These are phyloP conservation scores for Hozukius guyotensis DNA, from an alignment of 2,797 vertebrate genomes.

Conservation along the genomic window DNA sequence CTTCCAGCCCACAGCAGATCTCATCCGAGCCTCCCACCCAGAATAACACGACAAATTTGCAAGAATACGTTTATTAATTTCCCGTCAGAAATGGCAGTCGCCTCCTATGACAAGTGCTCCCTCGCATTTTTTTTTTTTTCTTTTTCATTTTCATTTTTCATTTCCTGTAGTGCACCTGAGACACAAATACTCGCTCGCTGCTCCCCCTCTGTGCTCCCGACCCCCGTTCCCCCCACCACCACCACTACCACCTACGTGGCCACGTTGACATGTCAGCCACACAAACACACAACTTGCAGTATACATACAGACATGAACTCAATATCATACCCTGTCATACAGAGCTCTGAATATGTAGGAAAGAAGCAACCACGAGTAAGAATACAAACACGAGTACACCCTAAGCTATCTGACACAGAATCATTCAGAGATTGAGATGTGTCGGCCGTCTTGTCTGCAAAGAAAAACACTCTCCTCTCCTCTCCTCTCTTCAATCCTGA, in stretches of 20 bases:
- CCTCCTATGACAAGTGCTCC: slow-evolving; percentile 70
- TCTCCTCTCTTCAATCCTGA: background rate
- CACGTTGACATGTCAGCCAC: slow-evolving; percentile 19
- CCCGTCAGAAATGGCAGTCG: slow-evolving; percentile 69
- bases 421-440: slow-evolving; percentile 35
- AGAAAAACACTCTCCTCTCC: background rate
- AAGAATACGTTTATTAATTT: slow-evolving; percentile 81
- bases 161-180: slow-evolving; percentile 81
- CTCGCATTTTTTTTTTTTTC: slow-evolving; percentile 49
- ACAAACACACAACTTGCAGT: background rate
- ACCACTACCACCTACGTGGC: background rate
- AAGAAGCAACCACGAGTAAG: background rate
- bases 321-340: background rate
- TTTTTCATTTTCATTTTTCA: slow-evolving; percentile 75
- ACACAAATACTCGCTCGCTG: slow-evolving; percentile 43
- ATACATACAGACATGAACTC: background rate
- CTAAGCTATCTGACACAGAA: slow-evolving; percentile 36
- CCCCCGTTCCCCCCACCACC: background rate
- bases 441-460: background rate
- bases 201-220: slow-evolving; percentile 1
- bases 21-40: slow-evolving; percentile 24
- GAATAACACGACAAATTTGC: slow-evolving; percentile 77
- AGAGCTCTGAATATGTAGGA: background rate
- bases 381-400: background rate
- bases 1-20: slow-evolving; percentile 6